Evolutionary conservation across 37 sponge, comb jelly and placozoan species (phyloP).

Genomic region (Diacarnus erythraeanus): DNA sequence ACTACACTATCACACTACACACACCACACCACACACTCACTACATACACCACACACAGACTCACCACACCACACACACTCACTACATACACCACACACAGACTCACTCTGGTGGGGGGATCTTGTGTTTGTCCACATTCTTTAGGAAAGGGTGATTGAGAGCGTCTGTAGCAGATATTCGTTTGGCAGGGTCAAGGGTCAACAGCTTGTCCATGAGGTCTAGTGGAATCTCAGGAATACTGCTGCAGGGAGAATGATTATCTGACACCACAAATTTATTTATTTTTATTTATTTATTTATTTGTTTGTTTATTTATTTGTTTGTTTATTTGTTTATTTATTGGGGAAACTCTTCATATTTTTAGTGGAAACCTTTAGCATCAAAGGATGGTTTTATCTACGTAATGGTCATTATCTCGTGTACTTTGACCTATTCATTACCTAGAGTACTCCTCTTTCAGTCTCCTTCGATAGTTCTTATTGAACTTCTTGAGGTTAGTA

Average conservation of each 20-base stretch:
- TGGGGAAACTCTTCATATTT: too few species aligned
- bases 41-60: neutral
- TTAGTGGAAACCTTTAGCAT: too few species aligned
- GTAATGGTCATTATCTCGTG: too few species aligned
- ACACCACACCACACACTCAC: neutral
- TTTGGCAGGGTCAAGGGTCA: constrained; percentile 89
- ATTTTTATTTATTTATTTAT: too few species aligned
- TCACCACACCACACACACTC: neutral
- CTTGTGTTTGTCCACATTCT: constrained; percentile 43
- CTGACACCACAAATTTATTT: too few species aligned
- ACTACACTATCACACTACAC: neutral
- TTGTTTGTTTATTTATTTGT: too few species aligned
- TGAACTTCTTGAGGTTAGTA: constrained; percentile 80
- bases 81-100: neutral
- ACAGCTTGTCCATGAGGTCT: constrained; percentile 85
- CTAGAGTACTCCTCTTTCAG: constrained; percentile 76
- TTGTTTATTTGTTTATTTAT: too few species aligned
- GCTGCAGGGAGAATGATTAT: constrained; percentile 30
- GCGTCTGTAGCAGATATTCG: constrained; percentile 83
- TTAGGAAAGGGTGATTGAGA: constrained; percentile 85
- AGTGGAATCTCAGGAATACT: constrained; percentile 82
- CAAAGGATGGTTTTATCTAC: too few species aligned
- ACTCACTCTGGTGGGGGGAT: constrained; percentile 64
- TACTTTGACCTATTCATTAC: too few species aligned
- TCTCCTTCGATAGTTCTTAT: constrained; percentile 80